Conservation (phyloP, 2,113 vertebrate genomes). For the Columba livia region DNA sequence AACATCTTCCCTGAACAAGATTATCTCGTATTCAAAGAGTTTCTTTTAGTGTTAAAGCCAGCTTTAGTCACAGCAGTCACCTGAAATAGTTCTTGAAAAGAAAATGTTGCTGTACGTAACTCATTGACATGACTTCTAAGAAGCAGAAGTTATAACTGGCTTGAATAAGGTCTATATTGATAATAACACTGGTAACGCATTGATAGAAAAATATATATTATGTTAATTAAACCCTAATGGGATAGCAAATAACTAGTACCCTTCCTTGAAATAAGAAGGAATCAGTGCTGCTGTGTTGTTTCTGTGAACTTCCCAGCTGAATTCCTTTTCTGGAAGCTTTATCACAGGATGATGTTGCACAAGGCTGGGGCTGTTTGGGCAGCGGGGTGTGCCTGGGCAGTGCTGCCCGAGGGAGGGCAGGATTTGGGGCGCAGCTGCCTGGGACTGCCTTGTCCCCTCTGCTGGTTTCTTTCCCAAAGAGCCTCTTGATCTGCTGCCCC, state of each 20-base stretch:
- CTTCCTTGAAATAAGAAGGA: not conserved
- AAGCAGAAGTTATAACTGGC: not conserved
- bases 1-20: conserved; percentile 26
- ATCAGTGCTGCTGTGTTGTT: not conserved
- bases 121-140: not conserved
- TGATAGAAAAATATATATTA: not conserved
- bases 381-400: not conserved
- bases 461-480: not conserved
- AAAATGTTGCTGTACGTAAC: not conserved
- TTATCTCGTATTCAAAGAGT: conserved; percentile 1
- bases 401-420: not conserved
- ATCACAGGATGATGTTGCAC: not conserved
- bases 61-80: conserved; percentile 20
- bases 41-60: not conserved
- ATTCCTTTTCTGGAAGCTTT: not conserved
- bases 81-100: not conserved
- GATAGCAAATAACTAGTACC: not conserved
- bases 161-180: not conserved
- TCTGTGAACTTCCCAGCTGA: not conserved
- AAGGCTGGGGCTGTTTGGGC: not conserved
- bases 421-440: not conserved
- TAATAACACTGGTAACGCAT: not conserved
- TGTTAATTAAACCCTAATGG: not conserved
- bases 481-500: not conserved
- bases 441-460: accelerated